A percentile compares a stretch with the other conserved stretches of the same genome.
Conservation (phyloP, 2,113 vertebrate species). For the Rhombomys opimus region DNA sequence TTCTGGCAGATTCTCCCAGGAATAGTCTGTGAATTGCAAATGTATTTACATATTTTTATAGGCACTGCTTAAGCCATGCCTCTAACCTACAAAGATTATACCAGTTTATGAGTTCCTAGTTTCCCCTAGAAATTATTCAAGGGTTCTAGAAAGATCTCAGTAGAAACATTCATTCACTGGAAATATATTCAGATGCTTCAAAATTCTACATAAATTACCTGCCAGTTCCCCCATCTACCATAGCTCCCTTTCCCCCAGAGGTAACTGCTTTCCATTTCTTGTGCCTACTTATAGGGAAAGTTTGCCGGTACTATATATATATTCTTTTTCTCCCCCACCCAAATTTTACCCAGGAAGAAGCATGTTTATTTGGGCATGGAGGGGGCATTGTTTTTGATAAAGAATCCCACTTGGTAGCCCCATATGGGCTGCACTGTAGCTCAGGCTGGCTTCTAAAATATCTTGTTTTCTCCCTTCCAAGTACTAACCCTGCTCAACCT, state of each 20-base stretch:
- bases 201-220: constrained; percentile 23
- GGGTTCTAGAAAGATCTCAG: constrained; percentile 22
- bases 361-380: not conserved
- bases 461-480: not conserved
- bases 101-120: constrained; percentile 45
- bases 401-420: not conserved
- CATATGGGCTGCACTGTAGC: not conserved
- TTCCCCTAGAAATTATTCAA: constrained; percentile 6
- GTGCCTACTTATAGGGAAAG: constrained; percentile 5
- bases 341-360: constrained; percentile 22
- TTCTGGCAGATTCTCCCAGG: constrained; percentile 24
- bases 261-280: constrained; percentile 37
- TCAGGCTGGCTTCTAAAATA: not conserved
- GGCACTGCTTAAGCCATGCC: constrained; percentile 19
- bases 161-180: constrained; percentile 27
- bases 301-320: constrained; percentile 13
- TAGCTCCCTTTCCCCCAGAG: not conserved
- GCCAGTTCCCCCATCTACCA: not conserved
- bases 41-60: constrained; percentile 25
- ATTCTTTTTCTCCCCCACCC: not conserved
- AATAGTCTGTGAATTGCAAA: not conserved
- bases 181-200: constrained; percentile 38
- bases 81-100: not conserved
- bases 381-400: not conserved
- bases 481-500: not conserved